Base-by-base conservation (phyloP, 2,888 invertebrate genomes). In the Drosophila helvetica region DNA sequence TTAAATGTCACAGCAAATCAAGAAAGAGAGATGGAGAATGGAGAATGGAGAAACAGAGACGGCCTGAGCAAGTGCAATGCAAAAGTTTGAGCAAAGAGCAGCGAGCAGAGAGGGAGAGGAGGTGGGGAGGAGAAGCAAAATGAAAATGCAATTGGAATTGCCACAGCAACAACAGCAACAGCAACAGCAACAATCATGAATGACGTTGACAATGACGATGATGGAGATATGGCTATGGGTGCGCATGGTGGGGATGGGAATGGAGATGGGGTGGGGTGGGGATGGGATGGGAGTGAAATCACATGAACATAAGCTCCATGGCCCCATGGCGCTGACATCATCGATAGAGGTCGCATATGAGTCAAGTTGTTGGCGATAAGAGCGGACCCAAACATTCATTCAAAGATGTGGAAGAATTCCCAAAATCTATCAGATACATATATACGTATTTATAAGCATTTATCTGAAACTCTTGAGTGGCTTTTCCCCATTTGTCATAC, bases 1-100 rank as follows among this genome's bases (percentile, higher is more conserved):
- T 76, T 75, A 80, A 77, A 80, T 85, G 83, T 81, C 85, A 88
- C 58, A 77, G 61, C 74, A 58, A 61, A 56, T 66, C 51, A 76
- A 59, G 47, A n/a, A 18, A 55, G 42, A 57, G 30, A 38, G 27
- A 27, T 30, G n/a, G 27, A 50, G 56, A 57, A 54, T 63, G 38
- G 78, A 59, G 58, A 54, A 46, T 46, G 65, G 47, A 67, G 57
- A 38, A 59, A 50, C 25, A 69, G 52, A 43, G 48, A 46, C 51
- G 56, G 38, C 30, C 60, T 45, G 27, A 33, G 73, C 85, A 79
- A 75, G 67, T 73, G 76, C 70, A 73, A 73, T 70, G 71, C 60
- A 61, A 72, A 68, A 59, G 43, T 63, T 53, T 48, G 70, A 47
- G 67, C 70, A 78, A 69, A 55, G 62, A 59, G 71, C 75, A 61